Evolutionary conservation across 2,797 vertebrate genomes (phyloP), one percentile per base, ranked within the genome.

Genomic region (Dendrocincla fuliginosa): DNA sequence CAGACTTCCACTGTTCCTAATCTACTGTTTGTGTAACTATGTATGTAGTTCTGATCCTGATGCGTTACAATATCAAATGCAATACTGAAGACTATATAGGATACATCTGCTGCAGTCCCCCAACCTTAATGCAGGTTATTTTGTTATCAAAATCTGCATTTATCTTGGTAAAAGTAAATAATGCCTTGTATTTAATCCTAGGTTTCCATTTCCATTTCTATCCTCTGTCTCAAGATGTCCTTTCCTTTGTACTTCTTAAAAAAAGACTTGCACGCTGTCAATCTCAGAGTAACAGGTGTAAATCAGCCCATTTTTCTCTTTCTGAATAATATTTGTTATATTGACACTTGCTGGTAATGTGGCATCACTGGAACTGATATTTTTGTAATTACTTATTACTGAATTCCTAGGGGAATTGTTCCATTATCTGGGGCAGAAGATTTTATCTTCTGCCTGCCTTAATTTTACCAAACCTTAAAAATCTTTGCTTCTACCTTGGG

Each of bases 231-330:
- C 59, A 75, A 63, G 57, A 30, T 69, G 39, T 6, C 11, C 18
- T 87, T 89, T 75, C 25, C 15, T 84, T 12, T 49, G 19, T 71
- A 60, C 11, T 65, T 53, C 25, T 60, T 89, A 23, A 41, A 49
- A 56, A 60, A 71, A 64, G 33, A 25, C 35, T 75, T 64, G 11
- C 3, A 28, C 2, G 2, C 16, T 42, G 4, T 55, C 0, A 2
- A 57, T 20, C 67, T 92, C 42, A 39, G 46, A 75, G 35, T 67
- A 88, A 37, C 24, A 67, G 9, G 9, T 70, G 5, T 35, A n/a
- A 79, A 63, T 20, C 20, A 22, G 10, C 20, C 30, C 30, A 9
- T 15, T 87, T 89, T 90, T 49, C 23, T 76, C n/a, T 46, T 75
- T 63, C 32, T 53, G 16, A 61, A 24, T 76, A 57, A 2, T 46